Percentiles rank a stretch among this genome's conserved stretches.
These are phyloP conservation scores for Plebejus anna DNA, from an alignment of 2,888 invertebrate species.

Conservation along the genomic window DNA sequence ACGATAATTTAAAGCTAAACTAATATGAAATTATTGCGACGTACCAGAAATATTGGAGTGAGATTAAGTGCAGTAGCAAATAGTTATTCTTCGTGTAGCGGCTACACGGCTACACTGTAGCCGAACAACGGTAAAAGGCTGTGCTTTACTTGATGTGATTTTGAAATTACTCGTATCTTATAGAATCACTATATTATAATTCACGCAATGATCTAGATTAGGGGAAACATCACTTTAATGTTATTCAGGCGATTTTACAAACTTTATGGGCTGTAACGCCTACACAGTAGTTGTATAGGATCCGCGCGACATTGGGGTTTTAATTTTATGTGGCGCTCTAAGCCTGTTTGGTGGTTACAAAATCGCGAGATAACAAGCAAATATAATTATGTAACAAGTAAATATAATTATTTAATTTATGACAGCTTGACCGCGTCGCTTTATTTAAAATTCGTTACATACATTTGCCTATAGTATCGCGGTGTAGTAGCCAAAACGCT, in stretches of 20 bases:
- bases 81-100: neutral
- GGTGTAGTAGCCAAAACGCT: no score
- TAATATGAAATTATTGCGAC: neutral
- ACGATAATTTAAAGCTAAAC: neutral
- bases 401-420: no score
- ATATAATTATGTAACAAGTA: no score
- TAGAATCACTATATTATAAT: neutral
- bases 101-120: neutral
- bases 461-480: no score
- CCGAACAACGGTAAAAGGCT: neutral
- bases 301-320: neutral
- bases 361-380: no score
- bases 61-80: neutral
- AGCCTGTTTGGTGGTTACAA: no score
- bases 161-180: conserved; percentile 12
- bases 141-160: conserved; percentile 4
- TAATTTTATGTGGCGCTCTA: neutral
- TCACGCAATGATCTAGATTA: neutral
- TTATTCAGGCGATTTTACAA: neutral
- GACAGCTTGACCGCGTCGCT: no score
- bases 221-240: neutral
- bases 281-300: neutral
- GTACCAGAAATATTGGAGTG: neutral
- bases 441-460: no score
- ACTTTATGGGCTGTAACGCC: neutral